Conservation (phyloP, 1,140 invertebrate species). For the Globodera rostochiensis region DNA sequence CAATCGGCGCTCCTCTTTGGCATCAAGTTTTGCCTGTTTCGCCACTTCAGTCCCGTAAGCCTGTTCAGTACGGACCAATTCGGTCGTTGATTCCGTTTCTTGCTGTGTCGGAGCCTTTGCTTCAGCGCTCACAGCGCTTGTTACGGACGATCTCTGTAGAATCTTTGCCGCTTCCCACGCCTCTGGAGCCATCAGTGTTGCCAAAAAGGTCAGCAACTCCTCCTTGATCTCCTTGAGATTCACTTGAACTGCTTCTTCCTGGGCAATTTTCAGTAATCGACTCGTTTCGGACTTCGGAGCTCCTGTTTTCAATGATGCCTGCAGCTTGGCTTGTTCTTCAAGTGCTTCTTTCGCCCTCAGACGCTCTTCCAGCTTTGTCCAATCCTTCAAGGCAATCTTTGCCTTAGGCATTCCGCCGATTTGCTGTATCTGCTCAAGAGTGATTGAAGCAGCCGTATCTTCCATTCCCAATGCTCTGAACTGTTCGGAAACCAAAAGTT, state of each 20-base stretch:
- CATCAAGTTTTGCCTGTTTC: too few species aligned
- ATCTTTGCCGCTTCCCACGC: background rate
- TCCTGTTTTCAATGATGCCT: background rate
- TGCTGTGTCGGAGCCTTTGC: too few species aligned
- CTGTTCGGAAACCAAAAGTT: background rate
- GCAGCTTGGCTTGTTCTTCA: background rate
- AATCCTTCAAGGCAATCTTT: background rate
- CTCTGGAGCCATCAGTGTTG: conserved; percentile 1
- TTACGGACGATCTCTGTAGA: conserved; percentile 5
- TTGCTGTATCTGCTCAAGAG: conserved; percentile 2
- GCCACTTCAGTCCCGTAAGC: too few species aligned
- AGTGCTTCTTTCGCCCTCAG: background rate
- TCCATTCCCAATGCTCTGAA: conserved; percentile 7
- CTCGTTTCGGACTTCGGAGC: background rate
- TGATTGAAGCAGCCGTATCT: background rate
- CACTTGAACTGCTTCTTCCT: background rate
- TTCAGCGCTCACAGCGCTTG: background rate
- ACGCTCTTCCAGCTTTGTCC: conserved; percentile 17
- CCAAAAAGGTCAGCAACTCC: background rate
- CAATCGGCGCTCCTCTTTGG: too few species aligned
- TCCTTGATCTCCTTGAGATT: background rate
- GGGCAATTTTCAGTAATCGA: background rate
- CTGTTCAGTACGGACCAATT: background rate
- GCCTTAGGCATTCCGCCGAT: conserved; percentile 8
- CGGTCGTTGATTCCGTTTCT: too few species aligned